phyloP scores from a whole-genome alignment of 1,140 invertebrate species.

The Zaprionus taronus region DNA sequence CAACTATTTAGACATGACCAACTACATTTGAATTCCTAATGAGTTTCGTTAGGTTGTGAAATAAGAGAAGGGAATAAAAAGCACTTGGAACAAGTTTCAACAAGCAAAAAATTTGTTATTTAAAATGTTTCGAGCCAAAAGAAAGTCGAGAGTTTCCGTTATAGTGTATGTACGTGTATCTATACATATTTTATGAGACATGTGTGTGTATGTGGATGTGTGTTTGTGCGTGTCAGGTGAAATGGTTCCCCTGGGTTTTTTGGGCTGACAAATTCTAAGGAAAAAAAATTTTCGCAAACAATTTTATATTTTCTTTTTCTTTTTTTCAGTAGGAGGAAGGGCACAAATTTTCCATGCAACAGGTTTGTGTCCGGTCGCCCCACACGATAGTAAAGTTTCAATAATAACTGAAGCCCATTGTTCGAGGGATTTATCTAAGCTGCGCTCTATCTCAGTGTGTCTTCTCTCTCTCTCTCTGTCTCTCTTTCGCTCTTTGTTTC shows the following conservation, averaged over 20 bases:
- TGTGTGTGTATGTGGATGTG: neutral
- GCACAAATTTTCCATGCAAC: conserved; percentile 28
- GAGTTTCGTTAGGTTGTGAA: conserved; percentile 48
- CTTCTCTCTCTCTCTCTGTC: neutral
- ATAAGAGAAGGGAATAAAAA: neutral
- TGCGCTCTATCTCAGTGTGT: neutral
- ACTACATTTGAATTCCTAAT: conserved; percentile 72
- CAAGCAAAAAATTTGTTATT: conserved; percentile 66
- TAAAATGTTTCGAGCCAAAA: conserved; percentile 44
- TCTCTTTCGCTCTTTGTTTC: neutral
- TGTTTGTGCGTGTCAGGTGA: conserved; percentile 8
- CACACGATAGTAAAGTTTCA: conserved; percentile 42
- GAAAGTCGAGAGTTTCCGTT: neutral
- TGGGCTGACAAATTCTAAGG: conserved; percentile 29
- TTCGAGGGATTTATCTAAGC: conserved; percentile 18
- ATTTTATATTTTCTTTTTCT: neutral
- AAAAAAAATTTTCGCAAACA: conserved; percentile 18
- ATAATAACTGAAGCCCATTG: conserved; percentile 35
- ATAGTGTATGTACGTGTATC: conserved; percentile 5
- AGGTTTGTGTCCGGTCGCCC: conserved; percentile 22
- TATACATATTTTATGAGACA: conserved; percentile 4
- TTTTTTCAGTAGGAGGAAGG: neutral
- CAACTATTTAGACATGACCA: conserved; percentile 15
- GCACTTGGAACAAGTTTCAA: conserved; percentile 52
- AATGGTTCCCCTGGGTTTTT: conserved; percentile 24